phyloP scores from a whole-genome alignment of 2,113 vertebrate species.

The Lagopus muta region DNA sequence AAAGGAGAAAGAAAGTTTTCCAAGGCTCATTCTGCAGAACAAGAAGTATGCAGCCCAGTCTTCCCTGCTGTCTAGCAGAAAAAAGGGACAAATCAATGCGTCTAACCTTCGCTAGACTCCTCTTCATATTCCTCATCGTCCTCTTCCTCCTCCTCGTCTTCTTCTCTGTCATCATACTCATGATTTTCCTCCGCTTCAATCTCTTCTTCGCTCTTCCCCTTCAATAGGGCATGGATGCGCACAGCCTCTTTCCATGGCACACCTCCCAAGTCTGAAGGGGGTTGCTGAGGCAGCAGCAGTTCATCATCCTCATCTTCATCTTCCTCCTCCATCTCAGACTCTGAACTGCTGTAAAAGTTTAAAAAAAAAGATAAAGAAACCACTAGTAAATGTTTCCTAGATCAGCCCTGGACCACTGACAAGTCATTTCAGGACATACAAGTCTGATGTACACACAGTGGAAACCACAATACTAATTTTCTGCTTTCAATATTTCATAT shows the following conservation, averaged over 20 bases:
- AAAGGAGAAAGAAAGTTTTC: neutral
- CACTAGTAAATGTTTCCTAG: neutral
- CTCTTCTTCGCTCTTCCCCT: conserved; percentile 77
- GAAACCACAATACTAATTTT: neutral
- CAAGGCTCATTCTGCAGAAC: neutral
- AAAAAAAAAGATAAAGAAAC: neutral
- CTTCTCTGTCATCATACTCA: conserved; percentile 62
- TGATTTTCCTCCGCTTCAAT: conserved; percentile 69
- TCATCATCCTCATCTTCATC: conserved; percentile 79
- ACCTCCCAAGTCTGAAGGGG: conserved; percentile 88
- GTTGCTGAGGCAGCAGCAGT: conserved; percentile 65
- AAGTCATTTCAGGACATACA: neutral
- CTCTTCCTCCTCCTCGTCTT: conserved; percentile 42
- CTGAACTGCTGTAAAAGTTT: conserved; percentile 87
- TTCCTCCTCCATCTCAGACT: conserved; percentile 93
- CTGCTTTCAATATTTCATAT: neutral
- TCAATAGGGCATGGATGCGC: conserved; percentile 88
- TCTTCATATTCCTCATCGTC: conserved; percentile 71
- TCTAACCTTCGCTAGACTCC: conserved; percentile 89
- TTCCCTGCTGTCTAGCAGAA: neutral
- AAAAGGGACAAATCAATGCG: neutral
- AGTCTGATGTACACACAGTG: neutral
- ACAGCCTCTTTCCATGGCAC: conserved; percentile 95
- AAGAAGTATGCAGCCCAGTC: neutral
- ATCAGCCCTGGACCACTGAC: neutral